Evolutionary conservation across 2,797 vertebrate species (phyloP).

Genomic region (Poeciliopsis turneri): DNA sequence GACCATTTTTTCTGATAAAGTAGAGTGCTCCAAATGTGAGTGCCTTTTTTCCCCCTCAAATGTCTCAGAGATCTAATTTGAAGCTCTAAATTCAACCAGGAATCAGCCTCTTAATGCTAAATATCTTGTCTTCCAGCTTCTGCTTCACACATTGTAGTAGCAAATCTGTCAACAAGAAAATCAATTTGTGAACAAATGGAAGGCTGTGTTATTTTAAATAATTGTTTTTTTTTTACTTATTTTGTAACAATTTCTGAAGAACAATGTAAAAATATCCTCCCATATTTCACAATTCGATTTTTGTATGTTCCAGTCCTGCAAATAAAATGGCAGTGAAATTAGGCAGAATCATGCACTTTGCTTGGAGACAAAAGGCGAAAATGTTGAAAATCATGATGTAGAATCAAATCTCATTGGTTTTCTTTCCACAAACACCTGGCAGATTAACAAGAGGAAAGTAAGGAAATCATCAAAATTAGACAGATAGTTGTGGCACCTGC

Average conservation of each 20-base stretch:
- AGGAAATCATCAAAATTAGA: no score
- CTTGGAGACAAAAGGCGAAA: background rate
- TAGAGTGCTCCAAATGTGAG: background rate
- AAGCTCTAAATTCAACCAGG: background rate
- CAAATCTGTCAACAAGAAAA: background rate
- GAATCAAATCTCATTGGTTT: background rate
- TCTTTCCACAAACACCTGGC: background rate
- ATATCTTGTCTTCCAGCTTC: background rate
- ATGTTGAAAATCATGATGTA: background rate
- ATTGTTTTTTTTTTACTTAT: background rate
- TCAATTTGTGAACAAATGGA: background rate
- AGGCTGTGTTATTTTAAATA: background rate
- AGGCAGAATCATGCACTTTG: background rate
- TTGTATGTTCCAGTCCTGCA: background rate
- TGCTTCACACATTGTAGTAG: background rate
- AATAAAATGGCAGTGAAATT: background rate
- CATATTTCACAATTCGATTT: background rate
- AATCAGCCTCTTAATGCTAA: background rate
- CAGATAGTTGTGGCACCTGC: background rate
- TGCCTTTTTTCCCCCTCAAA: background rate
- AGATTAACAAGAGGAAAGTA: background rate
- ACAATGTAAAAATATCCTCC: background rate
- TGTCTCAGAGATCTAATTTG: background rate
- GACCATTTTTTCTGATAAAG: background rate
- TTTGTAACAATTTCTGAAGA: background rate